Evolutionary conservation across 2,888 invertebrate genomes (phyloP), one percentile per base, ranked within the genome.

Genomic region (Athrips mouffetella): DNA sequence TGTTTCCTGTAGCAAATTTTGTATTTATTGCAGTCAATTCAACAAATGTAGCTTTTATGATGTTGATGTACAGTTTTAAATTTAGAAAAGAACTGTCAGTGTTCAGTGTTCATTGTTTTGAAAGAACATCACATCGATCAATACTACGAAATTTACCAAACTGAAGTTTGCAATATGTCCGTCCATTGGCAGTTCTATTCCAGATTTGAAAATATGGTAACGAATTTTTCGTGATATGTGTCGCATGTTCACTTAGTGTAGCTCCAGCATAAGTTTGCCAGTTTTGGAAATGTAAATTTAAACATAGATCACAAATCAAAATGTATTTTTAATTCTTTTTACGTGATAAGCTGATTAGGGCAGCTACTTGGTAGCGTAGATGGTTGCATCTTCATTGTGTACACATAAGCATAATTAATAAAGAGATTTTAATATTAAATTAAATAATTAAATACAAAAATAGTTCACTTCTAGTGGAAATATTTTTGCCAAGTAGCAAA

Each of bases 401-500:
- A 80, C 76, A 80, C 80, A 68, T 57, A 78, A 67, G 80, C 79
- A 79, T 81, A 79, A 80, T 77, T 62, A 55, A 64, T 65, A 78
- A 85, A 85, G 83, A 87, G 85, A 87, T 85, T 86, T 83, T 80
- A 86, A 83, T 84, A 83, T 80, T 80, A 80, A 83, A 82, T 77
- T 78, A 80, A 76, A 23, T 72, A 73, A 69, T 37, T 37, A 37
- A 77, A 79, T 78, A 80, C 78, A 73, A 74, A 70, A 77, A 83
- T 81, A 80, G 80, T 80, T 86, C 80, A 85, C 83, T 80, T 80
- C 69, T 86, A 86, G 87, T 85, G 85, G 83, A 84, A 73, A 83
- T 87, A 86, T 85, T 87, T 87, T 88, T 88, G 87, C 87, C 86
- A 80, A 86, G 87, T 88, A 88, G 88, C 82, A 80, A 79, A 80